Base-by-base conservation (phyloP, 2,797 vertebrate genomes). In the Chloroceryle amazona region DNA sequence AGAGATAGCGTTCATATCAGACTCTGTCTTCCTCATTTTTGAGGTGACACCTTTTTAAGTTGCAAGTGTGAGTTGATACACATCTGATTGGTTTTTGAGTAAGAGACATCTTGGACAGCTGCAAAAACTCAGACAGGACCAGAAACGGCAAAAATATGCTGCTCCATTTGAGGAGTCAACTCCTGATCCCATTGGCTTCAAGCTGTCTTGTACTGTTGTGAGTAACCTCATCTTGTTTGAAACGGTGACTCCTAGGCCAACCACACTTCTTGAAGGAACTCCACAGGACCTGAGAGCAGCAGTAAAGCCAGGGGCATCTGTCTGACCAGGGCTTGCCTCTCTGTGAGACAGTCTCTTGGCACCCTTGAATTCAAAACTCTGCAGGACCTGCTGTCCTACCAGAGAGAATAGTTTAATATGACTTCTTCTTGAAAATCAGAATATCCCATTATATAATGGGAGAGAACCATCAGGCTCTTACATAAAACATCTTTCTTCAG, bases 201-300 rank as follows among this genome's bases (percentile, higher is more conserved):
- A 79, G 49, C 33, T 75, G 35, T 49, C 49, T 67, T 82, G 41
- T 41, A 5, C 31, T 22, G 22, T 29, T 49, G 21, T 41, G 33
- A 67, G 28, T 47, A 93, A 76, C 55, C 76, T 82, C 28, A 44
- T 84, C 33, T 68, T 86, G 5, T 70, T 57, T 93, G 60, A 91
- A 94, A 73, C 15, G 68, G 41, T 46, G 82, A 61, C 67, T 88
- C 31, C 9, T 17, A 54, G 55, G 60, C 90, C 67, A 88, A 68
- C 37, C 42, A 5, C 54, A 13, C 46, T 58, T 37, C 71, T 76
- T 65, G 58, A 66, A 87, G 63, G 20, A 81, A 5, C 31, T 29
- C 17, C 37, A 3, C 22, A 0, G 5, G 15, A 84, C 20, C 11
- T 57, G 51, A 60, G 15, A 73, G 33, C 41, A 90, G 57, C 57